Percentiles rank a stretch among this genome's conserved stretches.
Conservation (phyloP, 1,140 invertebrate species). For the Heliconius hewitsoni region DNA sequence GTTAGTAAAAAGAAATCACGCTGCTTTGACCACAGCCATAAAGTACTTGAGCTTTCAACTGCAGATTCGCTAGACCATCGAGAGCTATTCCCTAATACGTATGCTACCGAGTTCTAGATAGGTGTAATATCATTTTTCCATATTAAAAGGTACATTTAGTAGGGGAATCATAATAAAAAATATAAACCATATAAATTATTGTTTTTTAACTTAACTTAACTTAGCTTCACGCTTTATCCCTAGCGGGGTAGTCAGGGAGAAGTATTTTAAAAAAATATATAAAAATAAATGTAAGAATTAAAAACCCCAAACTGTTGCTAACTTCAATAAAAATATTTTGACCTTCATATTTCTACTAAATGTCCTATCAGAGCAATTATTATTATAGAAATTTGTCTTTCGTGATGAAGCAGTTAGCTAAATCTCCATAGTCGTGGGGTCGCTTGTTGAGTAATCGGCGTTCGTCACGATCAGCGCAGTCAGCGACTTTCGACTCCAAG, state of each 20-base stretch:
- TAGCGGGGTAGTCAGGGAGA: too few relatives aligned
- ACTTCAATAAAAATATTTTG: neutral
- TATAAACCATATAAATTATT: neutral
- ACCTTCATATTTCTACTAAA: constrained; percentile 28
- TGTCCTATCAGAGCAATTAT: constrained; percentile 31
- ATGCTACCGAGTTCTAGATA: constrained; percentile 42
- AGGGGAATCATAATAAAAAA: neutral
- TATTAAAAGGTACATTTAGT: neutral
- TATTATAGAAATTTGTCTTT: constrained; percentile 36
- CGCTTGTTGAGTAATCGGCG: constrained; percentile 30
- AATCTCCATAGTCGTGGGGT: constrained; percentile 37
- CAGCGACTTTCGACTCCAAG: constrained; percentile 23
- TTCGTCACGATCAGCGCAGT: constrained; percentile 33
- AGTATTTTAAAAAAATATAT: neutral
- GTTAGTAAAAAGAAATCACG: constrained; percentile 42
- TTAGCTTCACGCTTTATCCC: too few relatives aligned
- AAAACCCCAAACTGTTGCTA: neutral
- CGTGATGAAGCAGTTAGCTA: constrained; percentile 33
- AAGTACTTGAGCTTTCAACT: constrained; percentile 45
- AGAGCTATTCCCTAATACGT: constrained; percentile 61
- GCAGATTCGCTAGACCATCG: constrained; percentile 49
- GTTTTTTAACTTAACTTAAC: too few relatives aligned
- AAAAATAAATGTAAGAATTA: neutral
- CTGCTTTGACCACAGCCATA: constrained; percentile 42
- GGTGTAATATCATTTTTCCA: constrained; percentile 1